Base-by-base conservation (phyloP, 23 tunicate species). In the Pegea sp. region DNA sequence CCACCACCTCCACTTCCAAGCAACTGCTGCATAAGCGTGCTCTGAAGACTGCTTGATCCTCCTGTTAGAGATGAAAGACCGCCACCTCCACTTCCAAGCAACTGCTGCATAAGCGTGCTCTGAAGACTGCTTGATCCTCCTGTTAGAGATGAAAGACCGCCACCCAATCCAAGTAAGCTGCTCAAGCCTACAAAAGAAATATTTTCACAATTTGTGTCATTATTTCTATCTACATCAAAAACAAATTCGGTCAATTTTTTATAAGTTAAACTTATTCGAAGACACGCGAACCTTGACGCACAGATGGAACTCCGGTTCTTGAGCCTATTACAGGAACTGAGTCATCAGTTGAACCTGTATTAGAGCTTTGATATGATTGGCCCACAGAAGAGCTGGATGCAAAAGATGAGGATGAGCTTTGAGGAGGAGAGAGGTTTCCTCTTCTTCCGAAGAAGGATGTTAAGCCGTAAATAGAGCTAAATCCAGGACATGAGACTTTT, bases 401-500 rank as follows among this genome's bases (percentile, higher is more conserved):
- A 26, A 18, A 24, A 6, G 60, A 27, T 24, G 60, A 24, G 6
- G 60, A 27, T 25, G 42, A 18, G 5, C 43, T 56, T 24, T 5
- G 29, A 20, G 26, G 5, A 6, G 44, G 7, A 26, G 7, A 24
- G 18, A 38, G 24, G 28, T 56, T 56, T 22, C 46, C 58, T 28
- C 51, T 53, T 26, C 33, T 49, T 22, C 48, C 51, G 51, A 65
- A 38, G 28, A 42, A 4, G 20, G 62, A 19, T 11, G 52, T 58
- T 4, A 60, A 3, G 18, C 44, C 8, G 27, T 26, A 32, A 67
- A 26, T 28, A 5, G 66, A 32, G 27, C 19, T 3, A 34, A 80
- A 80, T 13, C 80, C 93, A 3, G 72, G 74, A 48, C 93, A 80
- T 1, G 44, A 54, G 4, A 2, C 24, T 27, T 72, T 62, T 46